Evolutionary conservation across 2,113 vertebrate species (phyloP), one percentile per base, ranked within the genome.

Genomic region (Brachirus orientalis): DNA sequence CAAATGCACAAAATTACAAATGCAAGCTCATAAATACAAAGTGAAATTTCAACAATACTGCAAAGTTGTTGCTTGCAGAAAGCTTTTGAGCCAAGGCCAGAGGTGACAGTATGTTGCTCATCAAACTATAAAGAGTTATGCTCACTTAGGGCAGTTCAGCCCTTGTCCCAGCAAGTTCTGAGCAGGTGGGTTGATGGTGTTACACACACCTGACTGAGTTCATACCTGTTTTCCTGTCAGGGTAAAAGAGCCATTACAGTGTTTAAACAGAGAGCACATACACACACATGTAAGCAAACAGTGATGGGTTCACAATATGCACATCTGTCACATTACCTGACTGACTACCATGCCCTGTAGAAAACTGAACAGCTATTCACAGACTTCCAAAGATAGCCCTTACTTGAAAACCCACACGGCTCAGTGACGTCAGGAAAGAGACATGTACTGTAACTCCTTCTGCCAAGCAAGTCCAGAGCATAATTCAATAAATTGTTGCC

Each of bases 111-210:
- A 28, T 28, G 28, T 28, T 28, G 28, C 28, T 6, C 3, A 76
- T 88, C 72, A 86, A 84, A 79, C 37, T 10, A 43, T 13, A 10
- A 16, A 75, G 54, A 16, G 0, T 37, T 54, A 45, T 44, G 58
- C 33, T 75, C 48, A 74, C 80, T 83, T 55, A 50, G 72, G 83
- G 79, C 71, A 2, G 3, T 74, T 76, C 78, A n/a, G n/a, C n/a
- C n/a, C n/a, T n/a, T n/a, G 86, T 88, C 61, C 55, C 47, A 14
- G 82, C 86, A 90, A 62, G 87, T 69, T 73, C 12, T 7, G 43
- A 86, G 79, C 87, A 88, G 85, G 82, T 88, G 84, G 64, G 56
- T 77, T 44, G 55, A 56, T 53, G 77, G 46, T 60, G 71, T 89
- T 63, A 79, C 36, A 62, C 70, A 77, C 86, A 89, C 75, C 79